A percentile compares a stretch with the other conserved stretches of the same genome.
Conservation (phyloP, 2,888 invertebrate species). For the Mythimna vitellina region DNA sequence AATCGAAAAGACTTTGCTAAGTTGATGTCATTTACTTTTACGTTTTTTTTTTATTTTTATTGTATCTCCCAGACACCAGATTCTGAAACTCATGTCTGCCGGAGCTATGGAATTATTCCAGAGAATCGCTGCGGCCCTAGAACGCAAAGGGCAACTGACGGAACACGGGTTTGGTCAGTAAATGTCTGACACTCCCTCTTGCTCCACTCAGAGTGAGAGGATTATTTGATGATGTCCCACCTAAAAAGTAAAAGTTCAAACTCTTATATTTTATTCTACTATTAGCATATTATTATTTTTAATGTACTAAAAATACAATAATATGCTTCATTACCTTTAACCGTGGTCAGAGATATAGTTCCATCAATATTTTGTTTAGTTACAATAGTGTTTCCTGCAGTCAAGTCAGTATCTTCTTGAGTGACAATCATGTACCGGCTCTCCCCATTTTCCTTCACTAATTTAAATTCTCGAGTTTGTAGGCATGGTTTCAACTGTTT, state of each 20-base stretch:
- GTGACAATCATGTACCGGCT: constrained; percentile 80
- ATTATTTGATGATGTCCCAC: no score
- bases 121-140: no score
- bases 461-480: constrained; percentile 77
- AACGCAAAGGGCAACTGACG: no score
- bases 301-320: background rate
- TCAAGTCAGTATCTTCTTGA: constrained; percentile 69
- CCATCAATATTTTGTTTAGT: constrained; percentile 86
- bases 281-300: background rate
- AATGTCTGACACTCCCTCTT: no score
- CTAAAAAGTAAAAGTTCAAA: background rate
- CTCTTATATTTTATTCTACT: background rate
- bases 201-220: no score
- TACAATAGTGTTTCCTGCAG: constrained; percentile 72
- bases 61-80: background rate
- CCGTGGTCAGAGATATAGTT: constrained; percentile 82
- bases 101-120: no score
- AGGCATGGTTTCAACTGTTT: constrained; percentile 76
- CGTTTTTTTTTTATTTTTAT: background rate
- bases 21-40: background rate
- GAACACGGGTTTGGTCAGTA: no score
- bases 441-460: constrained; percentile 77
- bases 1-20: constrained; percentile 22
- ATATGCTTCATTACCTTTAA: constrained; percentile 74
- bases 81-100: background rate